These are phyloP conservation scores for Malurus cyaneus DNA, from an alignment of 2,113 vertebrate species.

Conservation along the genomic window DNA sequence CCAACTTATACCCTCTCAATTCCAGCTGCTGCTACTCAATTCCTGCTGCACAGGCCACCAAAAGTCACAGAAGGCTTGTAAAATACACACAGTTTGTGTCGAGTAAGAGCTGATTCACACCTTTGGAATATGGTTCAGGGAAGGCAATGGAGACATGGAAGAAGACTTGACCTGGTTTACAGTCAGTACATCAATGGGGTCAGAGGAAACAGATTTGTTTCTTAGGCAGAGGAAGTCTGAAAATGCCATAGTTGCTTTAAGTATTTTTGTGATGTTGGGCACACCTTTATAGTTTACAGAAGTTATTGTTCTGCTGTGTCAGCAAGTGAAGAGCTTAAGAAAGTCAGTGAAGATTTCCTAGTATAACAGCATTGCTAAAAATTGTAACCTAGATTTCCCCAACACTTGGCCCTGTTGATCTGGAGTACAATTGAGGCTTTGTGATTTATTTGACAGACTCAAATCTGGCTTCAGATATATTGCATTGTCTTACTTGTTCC, in stretches of 20 bases:
- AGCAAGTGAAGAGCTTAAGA: not conserved
- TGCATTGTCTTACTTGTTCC: slow-evolving; percentile 9
- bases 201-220: not conserved
- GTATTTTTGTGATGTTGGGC: not conserved
- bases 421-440: not conserved
- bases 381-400: not conserved
- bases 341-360: not conserved
- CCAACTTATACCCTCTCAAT: not conserved
- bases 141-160: not conserved
- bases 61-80: not conserved
- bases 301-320: not conserved
- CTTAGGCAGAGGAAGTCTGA: not conserved
- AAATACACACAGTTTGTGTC: not conserved
- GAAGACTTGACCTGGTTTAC: not conserved
- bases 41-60: not conserved
- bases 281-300: not conserved
- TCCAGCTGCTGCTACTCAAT: not conserved
- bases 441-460: not conserved
- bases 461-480: not conserved
- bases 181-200: not conserved
- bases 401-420: not conserved
- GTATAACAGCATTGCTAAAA: not conserved
- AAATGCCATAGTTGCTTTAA: not conserved
- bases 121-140: not conserved
- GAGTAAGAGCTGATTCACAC: not conserved